Base-by-base conservation (phyloP, 2,888 invertebrate species). In the Oxytorus armatus region DNA sequence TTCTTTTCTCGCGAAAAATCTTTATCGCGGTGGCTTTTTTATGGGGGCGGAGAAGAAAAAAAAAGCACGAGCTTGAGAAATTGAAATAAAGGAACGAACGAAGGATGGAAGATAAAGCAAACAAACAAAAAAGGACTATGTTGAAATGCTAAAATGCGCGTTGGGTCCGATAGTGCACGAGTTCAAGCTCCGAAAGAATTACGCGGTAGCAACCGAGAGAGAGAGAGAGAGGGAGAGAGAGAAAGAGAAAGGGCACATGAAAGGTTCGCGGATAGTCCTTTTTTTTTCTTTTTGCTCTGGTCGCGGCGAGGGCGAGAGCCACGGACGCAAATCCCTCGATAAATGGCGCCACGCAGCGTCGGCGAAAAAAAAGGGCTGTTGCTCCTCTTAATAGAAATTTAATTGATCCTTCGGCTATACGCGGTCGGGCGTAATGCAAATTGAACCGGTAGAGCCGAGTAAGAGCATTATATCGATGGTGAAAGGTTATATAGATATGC, bases 321-420 rank as follows among this genome's bases (percentile, higher is more conserved):
- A 42, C 16, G 49, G 49, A 80, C 70, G 61, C 83, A 88, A 89
- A 88, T 85, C 87, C 81, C 76, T 85, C 86, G 86, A 89, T 88
- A 88, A 88, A 88, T 88, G 88, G 86, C 82, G 86, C 82, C 82
- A 51, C 65, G 63, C 72, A 80, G 49, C 65, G 80, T 69, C 36
- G 70, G 72, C 65, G 57, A 68, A 81, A 82, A 83, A 82, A 69
- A 65, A 55, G n/a, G 53, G n/a, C 53, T 53, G 53, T 21, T 61
- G 53, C 73, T 53, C 70, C 73, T 88, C 85, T 90, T 90, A 90
- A 90, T 90, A 90, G 90, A 90, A 90, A 90, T 90, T 90, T 90
- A 90, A 90, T 90, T 90, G 90, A 90, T 90, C 89, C 89, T 90
- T 89, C 86, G 87, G 87, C 88, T 90, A 87, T 88, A 86, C 86